Evolutionary conservation across 30 jellyfish, hydroid and myxozoan genomes (phyloP).

Genomic region (Aurelia coerulea): DNA sequence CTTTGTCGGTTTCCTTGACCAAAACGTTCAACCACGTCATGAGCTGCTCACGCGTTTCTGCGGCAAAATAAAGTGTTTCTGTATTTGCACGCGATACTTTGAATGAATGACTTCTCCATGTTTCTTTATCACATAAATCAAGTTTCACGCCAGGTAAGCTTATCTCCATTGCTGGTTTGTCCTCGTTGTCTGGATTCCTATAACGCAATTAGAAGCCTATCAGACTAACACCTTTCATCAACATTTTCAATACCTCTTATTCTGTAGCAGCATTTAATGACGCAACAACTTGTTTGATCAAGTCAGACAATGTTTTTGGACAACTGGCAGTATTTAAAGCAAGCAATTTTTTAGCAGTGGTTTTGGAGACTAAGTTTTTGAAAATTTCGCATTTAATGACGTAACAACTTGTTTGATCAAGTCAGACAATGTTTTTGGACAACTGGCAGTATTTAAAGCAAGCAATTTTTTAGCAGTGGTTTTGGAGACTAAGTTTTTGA

Average conservation of each 20-base stretch:
- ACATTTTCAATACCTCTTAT: background rate
- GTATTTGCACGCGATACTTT: constrained; percentile 64
- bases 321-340: too few relatives aligned
- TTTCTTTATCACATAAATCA: constrained; percentile 90
- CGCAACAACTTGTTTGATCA: too few relatives aligned
- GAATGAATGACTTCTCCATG: constrained; percentile 87
- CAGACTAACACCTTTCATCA: background rate
- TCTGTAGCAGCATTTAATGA: background rate
- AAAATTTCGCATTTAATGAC: too few relatives aligned
- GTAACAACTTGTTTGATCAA: too few relatives aligned
- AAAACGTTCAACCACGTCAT: constrained; percentile 82
- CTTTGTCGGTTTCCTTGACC: constrained; percentile 82
- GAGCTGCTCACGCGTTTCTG: constrained; percentile 85
- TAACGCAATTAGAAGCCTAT: background rate
- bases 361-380: too few relatives aligned
- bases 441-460: too few relatives aligned
- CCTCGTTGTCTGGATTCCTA: constrained; percentile 88
- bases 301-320: too few relatives aligned
- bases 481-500: too few relatives aligned
- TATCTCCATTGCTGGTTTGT: constrained; percentile 74
- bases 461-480: too few relatives aligned
- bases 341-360: too few relatives aligned
- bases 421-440: too few relatives aligned
- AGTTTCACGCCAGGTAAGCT: constrained; percentile 75
- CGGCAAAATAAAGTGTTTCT: constrained; percentile 93